phyloP scores from a whole-genome alignment of 2,797 vertebrate genomes.

The Pipistrellus pygmaeus region DNA sequence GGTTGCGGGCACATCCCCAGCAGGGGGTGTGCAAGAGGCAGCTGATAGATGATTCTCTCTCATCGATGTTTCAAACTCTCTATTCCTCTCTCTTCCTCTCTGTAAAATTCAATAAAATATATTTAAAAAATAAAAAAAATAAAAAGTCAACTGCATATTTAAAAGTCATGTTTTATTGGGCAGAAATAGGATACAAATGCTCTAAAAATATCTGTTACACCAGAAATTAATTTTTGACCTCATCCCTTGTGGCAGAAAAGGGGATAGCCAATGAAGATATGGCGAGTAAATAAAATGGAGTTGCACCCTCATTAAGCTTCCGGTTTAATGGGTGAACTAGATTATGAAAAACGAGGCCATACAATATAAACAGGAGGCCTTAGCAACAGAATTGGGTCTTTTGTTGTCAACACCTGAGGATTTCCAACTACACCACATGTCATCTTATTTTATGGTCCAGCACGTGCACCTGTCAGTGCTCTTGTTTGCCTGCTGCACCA shows the following conservation, averaged over 20 bases:
- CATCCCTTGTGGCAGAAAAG: accelerated
- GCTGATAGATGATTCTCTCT: no score
- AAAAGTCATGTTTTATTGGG: neutral
- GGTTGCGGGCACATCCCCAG: no score
- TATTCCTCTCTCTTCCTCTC: no score
- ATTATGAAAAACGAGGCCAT: neutral
- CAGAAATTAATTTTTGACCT: neutral
- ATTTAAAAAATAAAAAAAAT: neutral
- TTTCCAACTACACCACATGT: neutral
- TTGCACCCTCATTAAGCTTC: neutral
- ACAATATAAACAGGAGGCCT: neutral
- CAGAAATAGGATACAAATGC: neutral
- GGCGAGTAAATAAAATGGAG: no score
- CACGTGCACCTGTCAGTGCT: no score
- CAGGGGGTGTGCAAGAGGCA: no score
- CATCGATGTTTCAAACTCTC: no score
- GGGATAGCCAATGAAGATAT: accelerated
- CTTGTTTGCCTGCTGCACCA: neutral
- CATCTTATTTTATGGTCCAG: neutral
- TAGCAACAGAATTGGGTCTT: neutral
- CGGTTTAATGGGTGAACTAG: neutral
- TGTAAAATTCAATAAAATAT: no score
- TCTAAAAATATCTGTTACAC: neutral
- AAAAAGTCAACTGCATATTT: neutral
- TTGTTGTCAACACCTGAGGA: neutral